Base-by-base conservation (phyloP, 2,797 vertebrate genomes). In the Emydoidea blandingii region DNA sequence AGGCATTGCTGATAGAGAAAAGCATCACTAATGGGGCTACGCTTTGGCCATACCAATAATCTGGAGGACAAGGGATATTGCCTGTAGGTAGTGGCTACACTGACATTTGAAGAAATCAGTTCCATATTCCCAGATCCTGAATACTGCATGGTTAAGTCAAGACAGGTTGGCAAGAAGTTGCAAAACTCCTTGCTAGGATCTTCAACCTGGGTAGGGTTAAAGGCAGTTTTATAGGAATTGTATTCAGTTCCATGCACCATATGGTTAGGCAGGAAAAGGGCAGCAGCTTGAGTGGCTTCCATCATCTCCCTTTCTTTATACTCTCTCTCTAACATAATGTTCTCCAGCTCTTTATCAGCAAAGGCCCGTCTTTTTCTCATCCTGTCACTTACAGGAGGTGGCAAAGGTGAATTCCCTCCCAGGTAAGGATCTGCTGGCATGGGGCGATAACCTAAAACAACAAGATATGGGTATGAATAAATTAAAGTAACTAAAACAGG, bases 331-430 rank as follows among this genome's bases (percentile, higher is more conserved):
- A 99, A 98, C 99, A 99, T 99, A 97, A 99, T 99, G 97, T 98
- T 99, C 97, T 99, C 99, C 98, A 99, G 96, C 97, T 99, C 99
- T 96, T 99, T 99, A 98, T 99, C 99, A 29, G 99, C 99, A 95
- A 99, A 99, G 78, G 99, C 99, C 57, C 99, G 97, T 83, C 99
- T 99, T 97, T 99, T 99, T 97, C 99, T 99, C 99, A 99, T 99
- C 95, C 99, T 99, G 97, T 99, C 99, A 92, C 99, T 99, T 91
- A 99, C 99, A 18, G 99, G 99, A 3, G 99, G 99, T 65, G 99
- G 99, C 12, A 99, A 98, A 56, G 99, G 97, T 5, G 99, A 93
- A 96, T 92, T 98, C 95, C 98, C 98, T 79, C 98, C 98, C 94
- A 99, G 93, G 95, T 98, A 99, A 1, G 99, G 97, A 79, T 99